phyloP scores from a whole-genome alignment of 2,797 vertebrate species.

The Diglossa cyanea region DNA sequence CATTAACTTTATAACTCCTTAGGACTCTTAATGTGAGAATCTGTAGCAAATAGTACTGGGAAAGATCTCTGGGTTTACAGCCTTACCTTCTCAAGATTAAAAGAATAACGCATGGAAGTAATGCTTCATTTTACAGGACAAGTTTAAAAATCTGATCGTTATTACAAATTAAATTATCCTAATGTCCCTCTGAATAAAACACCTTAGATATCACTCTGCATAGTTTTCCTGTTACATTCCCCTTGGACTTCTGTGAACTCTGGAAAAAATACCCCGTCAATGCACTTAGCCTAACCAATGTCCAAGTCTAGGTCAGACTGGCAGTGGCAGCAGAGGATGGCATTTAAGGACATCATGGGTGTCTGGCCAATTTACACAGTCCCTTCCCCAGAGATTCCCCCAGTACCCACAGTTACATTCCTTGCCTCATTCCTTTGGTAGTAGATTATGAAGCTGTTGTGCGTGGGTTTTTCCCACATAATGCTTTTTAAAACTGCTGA shows the following conservation, averaged over 20 bases:
- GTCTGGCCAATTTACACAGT: neutral
- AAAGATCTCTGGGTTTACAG: neutral
- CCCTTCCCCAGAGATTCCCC: neutral
- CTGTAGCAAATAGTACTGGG: neutral
- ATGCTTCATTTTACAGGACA: neutral
- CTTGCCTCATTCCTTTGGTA: accelerated
- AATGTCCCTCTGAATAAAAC: neutral
- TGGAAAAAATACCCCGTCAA: neutral
- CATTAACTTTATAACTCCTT: neutral
- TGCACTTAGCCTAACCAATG: neutral
- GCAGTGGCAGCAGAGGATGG: neutral
- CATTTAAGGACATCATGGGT: neutral
- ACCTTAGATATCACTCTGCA: neutral
- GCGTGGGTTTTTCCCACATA: neutral
- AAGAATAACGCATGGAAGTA: neutral
- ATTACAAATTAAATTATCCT: neutral
- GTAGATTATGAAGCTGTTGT: neutral
- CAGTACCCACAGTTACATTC: neutral
- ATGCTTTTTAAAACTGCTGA: neutral
- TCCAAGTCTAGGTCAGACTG: neutral
- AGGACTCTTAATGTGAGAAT: neutral
- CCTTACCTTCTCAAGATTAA: neutral
- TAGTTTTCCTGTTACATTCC: neutral
- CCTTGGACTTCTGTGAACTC: neutral
- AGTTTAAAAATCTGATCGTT: neutral